Evolutionary conservation across 2,797 vertebrate genomes (phyloP).

Genomic region (Coreius guichenoti): DNA sequence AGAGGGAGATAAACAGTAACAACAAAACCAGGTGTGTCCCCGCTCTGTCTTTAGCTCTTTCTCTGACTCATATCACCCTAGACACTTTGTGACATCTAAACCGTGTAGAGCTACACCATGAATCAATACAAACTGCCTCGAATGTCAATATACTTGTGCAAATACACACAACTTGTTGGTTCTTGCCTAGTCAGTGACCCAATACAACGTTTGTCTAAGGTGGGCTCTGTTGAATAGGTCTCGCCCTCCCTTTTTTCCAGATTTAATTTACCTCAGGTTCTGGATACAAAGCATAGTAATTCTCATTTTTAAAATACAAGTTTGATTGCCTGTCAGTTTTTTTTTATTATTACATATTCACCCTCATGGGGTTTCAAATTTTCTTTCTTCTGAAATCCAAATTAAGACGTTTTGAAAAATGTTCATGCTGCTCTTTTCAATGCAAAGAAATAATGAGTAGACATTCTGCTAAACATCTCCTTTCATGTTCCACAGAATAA

Average conservation of each 20-base stretch:
- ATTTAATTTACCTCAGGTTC: conserved; percentile 31
- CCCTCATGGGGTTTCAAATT: not conserved
- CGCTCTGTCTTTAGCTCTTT: conserved; percentile 1
- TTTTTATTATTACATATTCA: not conserved
- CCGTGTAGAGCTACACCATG: not conserved
- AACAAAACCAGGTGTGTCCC: conserved; percentile 38
- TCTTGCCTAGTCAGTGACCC: conserved; percentile 74
- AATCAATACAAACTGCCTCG: conserved; percentile 45
- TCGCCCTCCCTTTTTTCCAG: conserved; percentile 52
- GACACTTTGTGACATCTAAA: conserved; percentile 5
- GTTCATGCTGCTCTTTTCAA: not conserved
- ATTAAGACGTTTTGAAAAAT: not conserved
- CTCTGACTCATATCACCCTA: conserved; percentile 1
- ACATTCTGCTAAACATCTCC: not conserved
- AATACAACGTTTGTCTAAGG: conserved; percentile 51
- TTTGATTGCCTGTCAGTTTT: no score
- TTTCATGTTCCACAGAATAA: not conserved
- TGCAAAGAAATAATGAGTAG: not conserved
- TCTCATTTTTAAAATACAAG: not conserved
- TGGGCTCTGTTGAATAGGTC: not conserved
- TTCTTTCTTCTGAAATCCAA: not conserved
- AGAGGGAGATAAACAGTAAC: conserved; percentile 1
- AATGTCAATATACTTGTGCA: conserved; percentile 24
- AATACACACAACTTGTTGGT: conserved; percentile 68
- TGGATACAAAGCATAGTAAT: not conserved